Evolutionary conservation across 1,140 invertebrate genomes (phyloP), one percentile per base, ranked within the genome.

Genomic region (Drosophila kurseongensis): DNA sequence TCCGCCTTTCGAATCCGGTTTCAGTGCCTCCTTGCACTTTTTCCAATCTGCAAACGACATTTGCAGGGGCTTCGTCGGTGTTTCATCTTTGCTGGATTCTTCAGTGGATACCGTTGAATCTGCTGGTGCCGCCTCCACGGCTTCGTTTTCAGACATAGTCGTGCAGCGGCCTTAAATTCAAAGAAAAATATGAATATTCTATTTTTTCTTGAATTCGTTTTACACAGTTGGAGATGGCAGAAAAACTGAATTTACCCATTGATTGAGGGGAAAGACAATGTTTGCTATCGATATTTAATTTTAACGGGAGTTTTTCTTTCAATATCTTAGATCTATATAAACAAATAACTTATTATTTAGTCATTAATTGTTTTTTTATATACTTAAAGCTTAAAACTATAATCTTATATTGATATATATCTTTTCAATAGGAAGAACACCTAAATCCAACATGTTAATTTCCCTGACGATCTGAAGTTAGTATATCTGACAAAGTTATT

Each of bases 1-100:
- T 14, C 48, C 60, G 35, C 41, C 42, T 23, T 71, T 69, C 7
- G 62, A 42, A 10, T 78, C 61, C 7, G 50, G 65, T 18, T 76
- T 82, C 4, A 81, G 59, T 0, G 65, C 61, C 12, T 84, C 85
- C 32, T 83, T 88, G 57, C 65, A 73, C 44, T 90, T 90, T 16
- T 90, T 90, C 86, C 86, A 90, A 59, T 90, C 86, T 8, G 76
- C 80, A 45, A 90, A 90, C 0, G 86, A 90, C 76, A 90, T 90
- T 56, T 72, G 47, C 32, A 85, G 40, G 7, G 83, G 71, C 1
- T 71, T 76, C 0, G 60, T 1, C 2, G 2, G 16, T 9, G 9
- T 7, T 5, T 62, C 59, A 18, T 67, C 75, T 8, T 60, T 48
- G 5, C 4, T 27, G 2, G 18, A 23, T 14, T 56, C 57, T 1